phyloP scores from a whole-genome alignment of 2,797 vertebrate genomes.

The Neoniphon sammara region DNA sequence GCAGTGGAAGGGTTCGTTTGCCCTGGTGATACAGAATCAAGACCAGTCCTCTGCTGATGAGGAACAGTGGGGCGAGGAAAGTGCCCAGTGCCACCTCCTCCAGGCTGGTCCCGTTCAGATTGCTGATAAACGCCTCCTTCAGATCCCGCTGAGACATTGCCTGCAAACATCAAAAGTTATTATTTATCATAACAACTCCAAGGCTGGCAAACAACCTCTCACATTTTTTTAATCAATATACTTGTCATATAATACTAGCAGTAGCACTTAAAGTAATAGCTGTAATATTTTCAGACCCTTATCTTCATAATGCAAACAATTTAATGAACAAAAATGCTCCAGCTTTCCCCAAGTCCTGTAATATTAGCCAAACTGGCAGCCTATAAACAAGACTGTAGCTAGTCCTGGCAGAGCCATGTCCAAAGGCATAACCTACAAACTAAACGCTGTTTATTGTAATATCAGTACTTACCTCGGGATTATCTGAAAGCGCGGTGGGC shows the following conservation, averaged over 20 bases:
- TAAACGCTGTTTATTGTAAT: background rate
- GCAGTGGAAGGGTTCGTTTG: constrained; percentile 69
- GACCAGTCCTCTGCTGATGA: constrained; percentile 88
- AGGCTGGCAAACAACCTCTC: no score
- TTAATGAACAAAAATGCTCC: no score
- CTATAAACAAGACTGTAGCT: no score
- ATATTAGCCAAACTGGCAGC: no score
- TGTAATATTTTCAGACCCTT: no score
- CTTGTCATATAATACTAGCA: no score
- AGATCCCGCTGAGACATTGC: constrained; percentile 86
- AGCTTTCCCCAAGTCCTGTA: no score
- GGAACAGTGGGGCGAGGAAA: constrained; percentile 85
- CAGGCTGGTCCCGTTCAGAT: constrained; percentile 91
- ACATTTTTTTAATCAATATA: no score
- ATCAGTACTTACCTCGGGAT: constrained; percentile 21
- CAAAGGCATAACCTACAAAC: no score
- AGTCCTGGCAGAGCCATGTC: no score
- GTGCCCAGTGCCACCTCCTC: constrained; percentile 87
- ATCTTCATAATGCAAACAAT: no score
- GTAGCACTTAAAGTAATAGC: no score
- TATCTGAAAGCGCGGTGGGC: background rate
- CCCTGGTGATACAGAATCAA: constrained; percentile 80
- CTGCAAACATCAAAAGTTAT: constrained; percentile 61
- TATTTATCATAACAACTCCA: background rate
- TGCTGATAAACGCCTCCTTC: constrained; percentile 93